These are phyloP conservation scores for Cettia cetti DNA, from an alignment of 2,113 vertebrate species.

Conservation along the genomic window DNA sequence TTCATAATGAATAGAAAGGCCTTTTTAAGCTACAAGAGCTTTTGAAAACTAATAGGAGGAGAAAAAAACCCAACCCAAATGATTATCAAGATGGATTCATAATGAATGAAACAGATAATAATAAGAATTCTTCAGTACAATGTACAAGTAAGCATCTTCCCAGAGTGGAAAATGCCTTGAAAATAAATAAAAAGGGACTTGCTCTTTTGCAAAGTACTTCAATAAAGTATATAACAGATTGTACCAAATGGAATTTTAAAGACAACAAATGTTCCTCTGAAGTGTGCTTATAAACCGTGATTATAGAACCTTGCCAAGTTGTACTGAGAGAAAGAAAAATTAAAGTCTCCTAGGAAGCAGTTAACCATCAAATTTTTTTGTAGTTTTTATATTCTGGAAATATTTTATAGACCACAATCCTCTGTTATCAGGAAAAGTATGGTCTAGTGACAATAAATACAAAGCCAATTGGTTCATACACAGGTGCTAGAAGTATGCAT, in stretches of 20 bases:
- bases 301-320: not conserved
- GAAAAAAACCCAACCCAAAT: not conserved
- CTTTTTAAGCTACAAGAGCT: not conserved
- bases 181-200: not conserved
- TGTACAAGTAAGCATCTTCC: not conserved
- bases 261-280: slow-evolving; percentile 25
- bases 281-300: not conserved
- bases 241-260: slow-evolving; percentile 23
- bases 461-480: not conserved
- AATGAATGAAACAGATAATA: not conserved
- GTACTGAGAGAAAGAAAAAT: not conserved
- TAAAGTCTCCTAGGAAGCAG: not conserved
- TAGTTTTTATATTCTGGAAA: not conserved
- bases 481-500: not conserved
- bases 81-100: not conserved
- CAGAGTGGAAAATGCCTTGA: not conserved
- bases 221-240: slow-evolving; percentile 11
- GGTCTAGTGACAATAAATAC: not conserved
- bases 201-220: not conserved
- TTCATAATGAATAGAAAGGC: not conserved
- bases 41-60: not conserved
- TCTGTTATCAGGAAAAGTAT: not conserved
- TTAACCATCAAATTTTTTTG: not conserved
- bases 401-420: not conserved
- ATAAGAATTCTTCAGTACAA: not conserved